A percentile compares a stretch with the other conserved stretches of the same genome.
Evolutionary conservation across 2,888 invertebrate genomes (phyloP).

Genomic region (Callinectes sapidus): DNA sequence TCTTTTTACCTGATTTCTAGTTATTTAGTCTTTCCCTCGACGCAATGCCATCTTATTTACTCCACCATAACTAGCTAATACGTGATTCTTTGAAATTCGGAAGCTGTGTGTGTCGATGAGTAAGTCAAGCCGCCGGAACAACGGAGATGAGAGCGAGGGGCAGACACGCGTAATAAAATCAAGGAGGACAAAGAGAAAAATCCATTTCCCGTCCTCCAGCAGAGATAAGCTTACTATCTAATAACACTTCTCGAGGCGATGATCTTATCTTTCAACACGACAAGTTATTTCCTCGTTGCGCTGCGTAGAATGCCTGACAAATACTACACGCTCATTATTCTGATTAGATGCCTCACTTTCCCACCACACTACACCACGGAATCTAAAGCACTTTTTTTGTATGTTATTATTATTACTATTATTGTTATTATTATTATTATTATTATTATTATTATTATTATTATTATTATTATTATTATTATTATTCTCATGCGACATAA

Average conservation of each 20-base stretch:
- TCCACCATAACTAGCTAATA: too few species aligned
- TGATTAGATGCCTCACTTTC: background rate
- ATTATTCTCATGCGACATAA: background rate
- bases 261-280: background rate
- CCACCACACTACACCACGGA: background rate
- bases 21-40: too few species aligned
- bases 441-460: too few species aligned
- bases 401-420: too few species aligned
- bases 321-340: background rate
- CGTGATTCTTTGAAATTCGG: too few species aligned
- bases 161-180: background rate
- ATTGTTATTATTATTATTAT: too few species aligned
- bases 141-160: background rate
- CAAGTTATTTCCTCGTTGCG: background rate
- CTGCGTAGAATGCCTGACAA: background rate
- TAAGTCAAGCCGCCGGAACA: too few species aligned
- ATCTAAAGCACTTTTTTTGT: background rate
- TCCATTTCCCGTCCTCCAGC: background rate
- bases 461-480: too few species aligned
- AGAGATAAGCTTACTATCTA: background rate
- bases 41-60: too few species aligned
- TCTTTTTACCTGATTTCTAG: too few species aligned
- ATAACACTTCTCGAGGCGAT: background rate
- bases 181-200: background rate
- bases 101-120: too few species aligned